Evolutionary conservation across 2,113 vertebrate species (phyloP).

Genomic region (Nothoprocta perdicaria): DNA sequence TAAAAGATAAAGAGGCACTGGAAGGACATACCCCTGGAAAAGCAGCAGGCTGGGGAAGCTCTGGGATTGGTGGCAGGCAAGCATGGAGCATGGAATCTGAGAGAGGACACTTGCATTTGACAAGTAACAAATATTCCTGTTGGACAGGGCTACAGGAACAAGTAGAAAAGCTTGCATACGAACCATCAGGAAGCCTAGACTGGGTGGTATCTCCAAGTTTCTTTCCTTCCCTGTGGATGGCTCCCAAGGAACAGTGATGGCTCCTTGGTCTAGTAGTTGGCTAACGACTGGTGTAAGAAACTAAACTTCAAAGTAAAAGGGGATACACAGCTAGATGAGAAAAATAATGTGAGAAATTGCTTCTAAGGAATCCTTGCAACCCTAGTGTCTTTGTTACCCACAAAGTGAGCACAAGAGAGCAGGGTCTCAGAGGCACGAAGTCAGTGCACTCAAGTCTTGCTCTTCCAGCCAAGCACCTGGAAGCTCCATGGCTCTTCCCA

Average conservation of each 20-base stretch:
- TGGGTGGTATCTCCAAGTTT: neutral
- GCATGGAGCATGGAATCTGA: neutral
- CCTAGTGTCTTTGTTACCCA: neutral
- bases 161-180: neutral
- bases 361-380: neutral
- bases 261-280: neutral
- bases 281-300: neutral
- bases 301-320: neutral
- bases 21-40: neutral
- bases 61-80: rapidly evolving
- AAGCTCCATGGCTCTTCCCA: neutral
- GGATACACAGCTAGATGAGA: neutral
- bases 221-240: neutral
- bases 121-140: neutral
- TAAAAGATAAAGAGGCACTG: neutral
- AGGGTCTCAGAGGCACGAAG: neutral
- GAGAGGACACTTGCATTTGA: neutral
- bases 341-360: neutral
- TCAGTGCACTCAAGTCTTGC: neutral
- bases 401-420: neutral
- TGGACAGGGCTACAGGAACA: neutral
- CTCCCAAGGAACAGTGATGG: neutral
- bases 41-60: neutral
- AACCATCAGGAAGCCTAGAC: neutral
- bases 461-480: neutral